Percentiles rank a stretch among this genome's conserved stretches.
Conservation (phyloP, 1,140 invertebrate species). For the Melipona quadrifasciata region DNA sequence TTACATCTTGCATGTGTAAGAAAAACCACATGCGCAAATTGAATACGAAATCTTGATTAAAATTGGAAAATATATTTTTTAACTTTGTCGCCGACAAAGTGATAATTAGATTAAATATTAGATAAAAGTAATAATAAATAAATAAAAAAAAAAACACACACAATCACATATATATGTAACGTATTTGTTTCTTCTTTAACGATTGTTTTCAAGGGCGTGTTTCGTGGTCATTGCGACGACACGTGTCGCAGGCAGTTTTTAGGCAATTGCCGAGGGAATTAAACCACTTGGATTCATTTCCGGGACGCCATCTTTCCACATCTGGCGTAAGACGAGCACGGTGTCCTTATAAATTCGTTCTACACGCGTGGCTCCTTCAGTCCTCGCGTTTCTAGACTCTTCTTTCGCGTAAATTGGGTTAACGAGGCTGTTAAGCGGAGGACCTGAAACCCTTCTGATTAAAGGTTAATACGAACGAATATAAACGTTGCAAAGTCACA, state of each 20-base stretch:
- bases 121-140: no score
- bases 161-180: no score
- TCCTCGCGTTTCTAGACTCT: constrained; percentile 8
- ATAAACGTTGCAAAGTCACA: not conserved
- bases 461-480: constrained; percentile 9
- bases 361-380: constrained; percentile 1
- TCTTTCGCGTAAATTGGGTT: constrained; percentile 36
- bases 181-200: no score
- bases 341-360: not conserved
- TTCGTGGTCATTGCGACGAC: no score
- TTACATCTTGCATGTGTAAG: not conserved
- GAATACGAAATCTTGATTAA: not conserved
- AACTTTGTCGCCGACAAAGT: not conserved
- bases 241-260: not conserved
- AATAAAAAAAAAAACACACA: no score
- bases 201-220: not conserved
- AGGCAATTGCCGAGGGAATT: not conserved
- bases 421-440: constrained; percentile 26
- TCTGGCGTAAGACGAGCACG: not conserved
- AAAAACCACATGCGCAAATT: not conserved
- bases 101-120: not conserved
- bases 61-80: not conserved
- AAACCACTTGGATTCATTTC: constrained; percentile 24
- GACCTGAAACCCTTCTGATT: constrained; percentile 20
- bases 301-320: not conserved